Evolutionary conservation across 2,888 invertebrate genomes (phyloP).

Genomic region (Corbicula japonica): DNA sequence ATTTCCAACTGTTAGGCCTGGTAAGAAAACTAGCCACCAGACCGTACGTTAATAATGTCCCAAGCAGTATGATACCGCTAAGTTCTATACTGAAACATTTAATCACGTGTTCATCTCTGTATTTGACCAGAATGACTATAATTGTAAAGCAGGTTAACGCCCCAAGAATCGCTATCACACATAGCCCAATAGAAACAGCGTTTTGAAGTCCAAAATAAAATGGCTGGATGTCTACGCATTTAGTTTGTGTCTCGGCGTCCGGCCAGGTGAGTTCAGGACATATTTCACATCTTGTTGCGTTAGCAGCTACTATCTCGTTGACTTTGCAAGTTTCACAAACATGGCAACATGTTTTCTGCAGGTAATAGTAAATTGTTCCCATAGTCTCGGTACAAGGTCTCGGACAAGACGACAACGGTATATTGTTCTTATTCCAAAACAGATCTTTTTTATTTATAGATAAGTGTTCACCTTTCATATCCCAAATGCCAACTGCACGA

Average conservation of each 20-base stretch:
- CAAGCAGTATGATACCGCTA: constrained; percentile 79
- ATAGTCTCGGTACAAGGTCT: constrained; percentile 58
- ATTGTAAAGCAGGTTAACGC: constrained; percentile 62
- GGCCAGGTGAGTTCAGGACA: constrained; percentile 75
- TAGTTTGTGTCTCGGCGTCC: constrained; percentile 42
- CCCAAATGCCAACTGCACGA: constrained; percentile 74
- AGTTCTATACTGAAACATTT: constrained; percentile 83
- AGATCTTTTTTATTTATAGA: constrained; percentile 46
- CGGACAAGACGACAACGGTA: constrained; percentile 70
- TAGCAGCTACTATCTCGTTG: constrained; percentile 77
- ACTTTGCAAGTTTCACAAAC: constrained; percentile 77
- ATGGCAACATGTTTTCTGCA: constrained; percentile 82
- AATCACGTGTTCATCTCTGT: constrained; percentile 79
- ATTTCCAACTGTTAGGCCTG: constrained; percentile 72
- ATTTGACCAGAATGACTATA: constrained; percentile 60
- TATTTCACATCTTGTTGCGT: constrained; percentile 73
- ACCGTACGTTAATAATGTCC: constrained; percentile 76
- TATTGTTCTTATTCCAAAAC: constrained; percentile 7
- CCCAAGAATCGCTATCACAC: constrained; percentile 61
- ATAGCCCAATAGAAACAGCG: constrained; percentile 66
- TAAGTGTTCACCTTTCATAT: constrained; percentile 67
- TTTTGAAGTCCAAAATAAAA: constrained; percentile 58
- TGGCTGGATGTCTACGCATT: constrained; percentile 63
- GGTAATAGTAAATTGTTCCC: constrained; percentile 78
- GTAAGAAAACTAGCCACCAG: constrained; percentile 78